Percentiles rank a stretch among this genome's conserved stretches.
phyloP scores from a whole-genome alignment of 2,888 invertebrate species.

The Oxytorus armatus region DNA sequence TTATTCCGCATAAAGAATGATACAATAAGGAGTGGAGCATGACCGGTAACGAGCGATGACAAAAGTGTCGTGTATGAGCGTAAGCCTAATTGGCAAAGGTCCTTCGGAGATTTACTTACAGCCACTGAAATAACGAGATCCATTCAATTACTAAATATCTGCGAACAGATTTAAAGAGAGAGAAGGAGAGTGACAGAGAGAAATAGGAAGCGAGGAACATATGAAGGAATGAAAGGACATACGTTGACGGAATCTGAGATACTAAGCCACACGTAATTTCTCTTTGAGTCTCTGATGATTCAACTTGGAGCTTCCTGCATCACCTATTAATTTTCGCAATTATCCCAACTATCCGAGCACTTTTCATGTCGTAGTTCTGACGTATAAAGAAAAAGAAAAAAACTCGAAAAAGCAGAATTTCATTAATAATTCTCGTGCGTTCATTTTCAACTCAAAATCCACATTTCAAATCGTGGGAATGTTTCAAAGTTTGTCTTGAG shows the following conservation, averaged over 20 bases:
- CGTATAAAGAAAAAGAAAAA: background rate
- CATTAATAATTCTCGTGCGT: too few species aligned
- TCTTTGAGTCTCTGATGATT: slow-evolving; percentile 1
- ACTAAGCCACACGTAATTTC: slow-evolving; percentile 5
- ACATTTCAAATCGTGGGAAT: too few species aligned
- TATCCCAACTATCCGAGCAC: background rate
- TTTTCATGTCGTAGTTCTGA: background rate
- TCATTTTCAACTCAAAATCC: too few species aligned
- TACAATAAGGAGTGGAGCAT: slow-evolving; percentile 49
- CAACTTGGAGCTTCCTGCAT: background rate
- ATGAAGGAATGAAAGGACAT: background rate
- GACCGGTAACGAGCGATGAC: slow-evolving; percentile 52
- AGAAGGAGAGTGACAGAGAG: background rate
- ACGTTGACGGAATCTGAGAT: background rate
- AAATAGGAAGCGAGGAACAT: too few species aligned
- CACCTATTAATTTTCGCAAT: background rate
- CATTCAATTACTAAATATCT: slow-evolving; percentile 31
- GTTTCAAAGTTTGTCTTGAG: too few species aligned
- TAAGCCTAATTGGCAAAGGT: slow-evolving; percentile 42
- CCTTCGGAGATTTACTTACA: slow-evolving; percentile 27
- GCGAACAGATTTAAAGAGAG: slow-evolving; percentile 9
- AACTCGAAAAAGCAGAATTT: background rate
- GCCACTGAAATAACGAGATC: slow-evolving; percentile 44
- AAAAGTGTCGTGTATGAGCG: slow-evolving; percentile 8
- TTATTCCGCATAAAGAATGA: slow-evolving; percentile 38